These are phyloP conservation scores for Salticus scenicus DNA, from an alignment of 2,888 invertebrate genomes.

Conservation along the genomic window DNA sequence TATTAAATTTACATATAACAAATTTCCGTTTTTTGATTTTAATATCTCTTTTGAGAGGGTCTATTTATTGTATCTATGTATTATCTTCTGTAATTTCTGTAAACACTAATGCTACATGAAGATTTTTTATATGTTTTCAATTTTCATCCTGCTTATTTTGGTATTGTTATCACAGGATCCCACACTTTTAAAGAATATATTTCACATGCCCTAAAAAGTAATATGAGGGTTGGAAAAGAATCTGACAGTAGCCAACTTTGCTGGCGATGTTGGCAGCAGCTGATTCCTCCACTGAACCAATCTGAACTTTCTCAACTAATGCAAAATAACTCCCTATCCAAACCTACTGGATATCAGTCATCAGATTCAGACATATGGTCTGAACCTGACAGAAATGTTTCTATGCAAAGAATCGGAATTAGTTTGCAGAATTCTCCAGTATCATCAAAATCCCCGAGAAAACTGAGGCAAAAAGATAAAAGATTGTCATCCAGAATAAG, in stretches of 20 bases:
- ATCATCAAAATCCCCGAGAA: slow-evolving; percentile 40
- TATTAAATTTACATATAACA: too few species aligned
- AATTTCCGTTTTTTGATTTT: too few species aligned
- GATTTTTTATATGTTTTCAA: too few species aligned
- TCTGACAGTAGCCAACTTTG: slow-evolving; percentile 29
- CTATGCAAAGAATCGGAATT: slow-evolving; percentile 64
- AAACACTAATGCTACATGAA: too few species aligned
- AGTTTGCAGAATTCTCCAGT: slow-evolving; percentile 44
- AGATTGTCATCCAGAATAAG: slow-evolving; percentile 25
- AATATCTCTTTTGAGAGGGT: too few species aligned
- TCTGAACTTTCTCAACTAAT: not conserved
- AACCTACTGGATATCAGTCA: slow-evolving; percentile 11
- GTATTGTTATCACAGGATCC: slow-evolving; percentile 36
- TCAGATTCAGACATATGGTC: slow-evolving; percentile 70
- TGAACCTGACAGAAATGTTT: slow-evolving; percentile 62
- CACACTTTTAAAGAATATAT: slow-evolving; percentile 55
- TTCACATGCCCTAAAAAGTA: slow-evolving; percentile 37
- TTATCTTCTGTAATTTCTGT: too few species aligned
- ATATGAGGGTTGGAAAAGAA: not conserved
- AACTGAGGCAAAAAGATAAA: slow-evolving; percentile 27
- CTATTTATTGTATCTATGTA: too few species aligned
- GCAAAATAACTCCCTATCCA: not conserved
- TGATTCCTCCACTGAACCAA: not conserved
- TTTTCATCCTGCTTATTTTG: too few species aligned
- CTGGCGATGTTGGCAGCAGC: slow-evolving; percentile 36